Evolutionary conservation across 2,797 vertebrate genomes (phyloP).

Genomic region (Crocidura indochinensis): DNA sequence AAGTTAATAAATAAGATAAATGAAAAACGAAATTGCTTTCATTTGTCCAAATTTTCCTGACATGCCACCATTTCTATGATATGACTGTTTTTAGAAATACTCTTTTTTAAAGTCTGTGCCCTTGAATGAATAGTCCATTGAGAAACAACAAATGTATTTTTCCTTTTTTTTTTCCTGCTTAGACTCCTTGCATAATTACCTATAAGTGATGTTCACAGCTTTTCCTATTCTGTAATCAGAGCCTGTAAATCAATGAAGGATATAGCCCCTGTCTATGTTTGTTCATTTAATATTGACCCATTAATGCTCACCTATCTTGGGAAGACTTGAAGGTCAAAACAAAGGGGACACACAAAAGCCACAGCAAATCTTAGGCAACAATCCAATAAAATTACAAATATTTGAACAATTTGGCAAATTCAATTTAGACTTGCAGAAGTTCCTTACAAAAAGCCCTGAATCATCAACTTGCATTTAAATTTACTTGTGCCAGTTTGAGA

Average conservation of each 20-base stretch:
- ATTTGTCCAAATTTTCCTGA: not conserved
- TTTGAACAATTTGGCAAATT: conserved; percentile 84
- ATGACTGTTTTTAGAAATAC: not conserved
- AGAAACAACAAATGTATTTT: conserved; percentile 9
- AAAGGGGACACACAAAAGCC: not conserved
- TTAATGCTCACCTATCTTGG: not conserved
- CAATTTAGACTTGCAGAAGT: conserved; percentile 82
- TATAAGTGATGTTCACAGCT: not conserved
- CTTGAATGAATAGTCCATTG: not conserved
- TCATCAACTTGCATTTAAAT: conserved; percentile 84
- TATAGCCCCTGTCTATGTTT: not conserved
- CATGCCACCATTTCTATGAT: not conserved
- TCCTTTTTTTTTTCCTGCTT: not conserved
- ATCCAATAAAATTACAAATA: conserved; percentile 69
- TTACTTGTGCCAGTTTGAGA: conserved; percentile 75
- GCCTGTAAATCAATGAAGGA: not conserved
- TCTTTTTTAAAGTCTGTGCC: not conserved
- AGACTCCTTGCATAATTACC: conserved; percentile 9
- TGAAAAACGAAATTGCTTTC: not conserved
- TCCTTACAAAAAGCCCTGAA: conserved; percentile 85
- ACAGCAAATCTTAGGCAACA: conserved; percentile 37
- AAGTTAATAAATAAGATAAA: conserved; percentile 1
- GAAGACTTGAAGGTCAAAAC: conserved; percentile 50
- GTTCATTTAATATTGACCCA: conserved; percentile 13
- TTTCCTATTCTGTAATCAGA: not conserved